Conservation (phyloP, 2,888 invertebrate genomes). For the Platypus cylindrus region DNA sequence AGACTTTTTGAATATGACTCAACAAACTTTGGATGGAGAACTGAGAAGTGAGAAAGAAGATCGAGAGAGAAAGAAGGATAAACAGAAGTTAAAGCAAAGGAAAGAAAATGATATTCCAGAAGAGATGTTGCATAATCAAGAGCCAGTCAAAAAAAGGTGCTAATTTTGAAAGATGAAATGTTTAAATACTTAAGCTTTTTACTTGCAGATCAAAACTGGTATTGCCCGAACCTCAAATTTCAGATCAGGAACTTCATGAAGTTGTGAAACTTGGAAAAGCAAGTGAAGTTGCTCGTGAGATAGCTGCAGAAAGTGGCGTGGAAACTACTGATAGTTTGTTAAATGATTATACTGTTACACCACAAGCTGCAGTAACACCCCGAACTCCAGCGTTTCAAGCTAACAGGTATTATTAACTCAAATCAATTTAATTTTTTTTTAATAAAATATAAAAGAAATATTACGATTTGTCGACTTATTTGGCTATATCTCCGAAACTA, state of each 20-base stretch:
- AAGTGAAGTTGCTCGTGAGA: slow-evolving; percentile 82
- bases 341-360: slow-evolving; percentile 79
- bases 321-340: slow-evolving; percentile 76
- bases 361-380: slow-evolving; percentile 56
- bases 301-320: slow-evolving; percentile 63
- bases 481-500: neutral
- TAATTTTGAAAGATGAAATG: neutral
- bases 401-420: slow-evolving; percentile 39
- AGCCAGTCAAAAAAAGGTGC: slow-evolving; percentile 73
- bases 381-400: slow-evolving; percentile 77
- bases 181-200: neutral
- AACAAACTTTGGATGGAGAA: slow-evolving; percentile 90
- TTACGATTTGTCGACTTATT: too few species aligned
- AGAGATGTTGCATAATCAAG: slow-evolving; percentile 75
- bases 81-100: slow-evolving; percentile 85
- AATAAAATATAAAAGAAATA: too few species aligned
- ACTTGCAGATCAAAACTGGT: slow-evolving; percentile 68
- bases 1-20: slow-evolving; percentile 78
- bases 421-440: too few species aligned
- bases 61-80: slow-evolving; percentile 88
- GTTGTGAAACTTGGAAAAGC: slow-evolving; percentile 86
- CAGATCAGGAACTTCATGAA: slow-evolving; percentile 83
- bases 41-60: slow-evolving; percentile 83
- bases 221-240: slow-evolving; percentile 91
- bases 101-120: slow-evolving; percentile 93